A percentile compares a stretch with the other conserved stretches of the same genome.
phyloP scores from a whole-genome alignment of 2,888 invertebrate genomes.

The Agrilus mali region DNA sequence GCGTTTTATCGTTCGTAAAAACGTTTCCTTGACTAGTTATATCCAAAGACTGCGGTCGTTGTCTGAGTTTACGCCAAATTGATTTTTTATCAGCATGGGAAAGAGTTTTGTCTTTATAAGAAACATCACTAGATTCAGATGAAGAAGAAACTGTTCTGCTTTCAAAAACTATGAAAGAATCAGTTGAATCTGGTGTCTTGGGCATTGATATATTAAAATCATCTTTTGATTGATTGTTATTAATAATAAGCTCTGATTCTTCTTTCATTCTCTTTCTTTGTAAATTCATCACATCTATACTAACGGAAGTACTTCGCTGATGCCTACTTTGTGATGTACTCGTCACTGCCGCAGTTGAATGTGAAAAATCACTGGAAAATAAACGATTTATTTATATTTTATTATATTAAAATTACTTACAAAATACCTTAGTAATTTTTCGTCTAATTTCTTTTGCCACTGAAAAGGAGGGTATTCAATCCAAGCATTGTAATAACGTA shows the following conservation, averaged over 20 bases:
- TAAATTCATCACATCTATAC: too few species aligned
- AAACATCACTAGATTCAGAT: neutral
- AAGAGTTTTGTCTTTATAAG: neutral
- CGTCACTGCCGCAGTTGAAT: neutral
- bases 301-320: conserved; percentile 14
- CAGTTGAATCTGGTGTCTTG: conserved; percentile 11
- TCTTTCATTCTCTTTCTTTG: too few species aligned
- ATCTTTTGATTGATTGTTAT: conserved; percentile 1
- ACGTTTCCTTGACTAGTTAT: conserved; percentile 17
- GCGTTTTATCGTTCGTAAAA: neutral
- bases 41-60: conserved; percentile 30
- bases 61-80: conserved; percentile 22
- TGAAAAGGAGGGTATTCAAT: conserved; percentile 79
- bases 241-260: too few species aligned
- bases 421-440: conserved; percentile 33
- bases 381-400: neutral
- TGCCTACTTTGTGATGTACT: neutral
- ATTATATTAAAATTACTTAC: neutral
- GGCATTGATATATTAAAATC: conserved; percentile 9
- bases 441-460: conserved; percentile 77
- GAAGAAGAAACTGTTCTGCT: conserved; percentile 1
- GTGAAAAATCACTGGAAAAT: neutral
- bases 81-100: conserved; percentile 7
- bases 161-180: conserved; percentile 21
- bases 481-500: conserved; percentile 94